A percentile compares a stretch with the other conserved stretches of the same genome.
phyloP scores from a whole-genome alignment of 2,797 vertebrate species.

The Oophaga sylvatica region DNA sequence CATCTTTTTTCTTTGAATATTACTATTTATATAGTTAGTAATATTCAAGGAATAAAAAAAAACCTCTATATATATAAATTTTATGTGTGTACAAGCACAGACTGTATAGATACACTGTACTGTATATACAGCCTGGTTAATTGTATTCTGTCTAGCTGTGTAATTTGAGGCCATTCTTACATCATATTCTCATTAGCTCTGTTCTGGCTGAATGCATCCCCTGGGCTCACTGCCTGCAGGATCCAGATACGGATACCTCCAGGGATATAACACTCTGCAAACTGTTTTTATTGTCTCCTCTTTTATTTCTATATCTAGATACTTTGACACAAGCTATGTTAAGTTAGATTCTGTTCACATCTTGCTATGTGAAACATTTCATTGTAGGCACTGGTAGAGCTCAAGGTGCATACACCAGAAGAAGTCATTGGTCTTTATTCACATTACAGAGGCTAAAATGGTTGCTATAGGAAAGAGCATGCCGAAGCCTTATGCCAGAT shows the following conservation, averaged over 20 bases:
- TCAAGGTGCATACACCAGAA: too few relatives aligned
- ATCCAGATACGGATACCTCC: constrained; percentile 55
- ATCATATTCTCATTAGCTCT: constrained; percentile 58
- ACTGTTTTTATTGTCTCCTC: constrained; percentile 35
- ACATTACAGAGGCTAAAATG: too few relatives aligned
- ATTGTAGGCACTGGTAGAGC: too few relatives aligned
- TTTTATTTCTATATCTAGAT: neutral
- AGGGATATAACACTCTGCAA: constrained; percentile 41
- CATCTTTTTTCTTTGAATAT: too few relatives aligned
- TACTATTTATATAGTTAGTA: too few relatives aligned
- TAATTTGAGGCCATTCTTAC: constrained; percentile 50
- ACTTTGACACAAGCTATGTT: neutral
- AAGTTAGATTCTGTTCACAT: neutral
- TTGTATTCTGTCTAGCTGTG: constrained; percentile 34
- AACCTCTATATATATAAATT: too few relatives aligned
- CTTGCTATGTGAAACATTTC: too few relatives aligned
- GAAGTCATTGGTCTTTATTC: too few relatives aligned
- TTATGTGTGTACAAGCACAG: too few relatives aligned
- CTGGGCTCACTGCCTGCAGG: constrained; percentile 51
- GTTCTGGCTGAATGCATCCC: constrained; percentile 34
- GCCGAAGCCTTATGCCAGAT: too few relatives aligned
- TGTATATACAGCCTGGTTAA: neutral
- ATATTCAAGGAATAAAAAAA: too few relatives aligned
- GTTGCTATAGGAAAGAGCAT: too few relatives aligned
- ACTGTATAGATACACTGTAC: neutral